Conservation (phyloP, 1,140 invertebrate genomes). For the Drosophila kikkawai region DNA sequence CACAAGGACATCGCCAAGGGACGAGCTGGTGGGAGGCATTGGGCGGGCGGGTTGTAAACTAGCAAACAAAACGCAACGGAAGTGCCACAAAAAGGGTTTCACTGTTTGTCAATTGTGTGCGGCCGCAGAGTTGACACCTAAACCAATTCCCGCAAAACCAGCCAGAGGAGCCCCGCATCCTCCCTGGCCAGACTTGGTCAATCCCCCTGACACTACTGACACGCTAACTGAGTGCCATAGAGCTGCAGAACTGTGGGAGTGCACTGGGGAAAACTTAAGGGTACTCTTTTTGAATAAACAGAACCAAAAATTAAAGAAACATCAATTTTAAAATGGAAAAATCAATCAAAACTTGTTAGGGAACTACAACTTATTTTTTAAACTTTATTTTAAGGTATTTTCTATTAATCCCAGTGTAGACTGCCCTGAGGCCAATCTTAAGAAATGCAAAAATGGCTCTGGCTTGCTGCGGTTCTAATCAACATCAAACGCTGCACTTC, state of each 20-base stretch:
- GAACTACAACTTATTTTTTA: neutral
- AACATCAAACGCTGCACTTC: slow-evolving; percentile 51
- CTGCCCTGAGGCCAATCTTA: slow-evolving; percentile 30
- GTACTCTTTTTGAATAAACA: too few relatives aligned
- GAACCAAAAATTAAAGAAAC: neutral
- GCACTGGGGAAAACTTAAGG: slow-evolving; percentile 6
- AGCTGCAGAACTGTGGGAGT: neutral
- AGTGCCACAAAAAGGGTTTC: slow-evolving; percentile 82
- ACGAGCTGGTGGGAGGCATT: neutral
- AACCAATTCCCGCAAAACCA: slow-evolving; percentile 52
- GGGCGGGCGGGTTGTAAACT: slow-evolving; percentile 63
- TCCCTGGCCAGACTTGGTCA: slow-evolving; percentile 30
- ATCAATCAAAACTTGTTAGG: neutral
- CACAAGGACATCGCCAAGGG: slow-evolving; percentile 20
- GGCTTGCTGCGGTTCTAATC: slow-evolving; percentile 64
- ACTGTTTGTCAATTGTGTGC: slow-evolving; percentile 81
- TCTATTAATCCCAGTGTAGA: neutral
- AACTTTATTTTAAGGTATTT: neutral
- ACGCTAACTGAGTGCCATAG: slow-evolving; percentile 43
- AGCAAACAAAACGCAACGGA: slow-evolving; percentile 80
- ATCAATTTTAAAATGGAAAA: neutral
- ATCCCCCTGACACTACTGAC: slow-evolving; percentile 55
- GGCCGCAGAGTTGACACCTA: slow-evolving; percentile 72
- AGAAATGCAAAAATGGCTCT: slow-evolving; percentile 75
- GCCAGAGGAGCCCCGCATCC: slow-evolving; percentile 23